Conservation (phyloP, 2,888 invertebrate genomes). For the Hypomecis atomaria region DNA sequence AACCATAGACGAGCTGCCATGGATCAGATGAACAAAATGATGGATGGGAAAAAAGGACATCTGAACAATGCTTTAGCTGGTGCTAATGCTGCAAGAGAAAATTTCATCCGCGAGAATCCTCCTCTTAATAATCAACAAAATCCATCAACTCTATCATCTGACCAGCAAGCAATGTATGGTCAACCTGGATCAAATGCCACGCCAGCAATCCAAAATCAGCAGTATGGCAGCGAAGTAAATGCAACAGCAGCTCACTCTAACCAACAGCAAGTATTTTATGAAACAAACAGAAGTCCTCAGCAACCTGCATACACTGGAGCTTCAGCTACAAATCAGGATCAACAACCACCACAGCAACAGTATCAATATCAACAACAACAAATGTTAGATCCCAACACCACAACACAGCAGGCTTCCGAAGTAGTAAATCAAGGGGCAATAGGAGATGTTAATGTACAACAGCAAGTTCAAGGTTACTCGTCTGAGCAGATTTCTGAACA, state of each 20-base stretch:
- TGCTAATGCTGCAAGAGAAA: slow-evolving; percentile 45
- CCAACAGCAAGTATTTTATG: slow-evolving; percentile 26
- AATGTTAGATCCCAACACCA: slow-evolving; percentile 49
- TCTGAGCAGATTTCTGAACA: slow-evolving; percentile 18
- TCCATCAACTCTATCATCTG: slow-evolving; percentile 1
- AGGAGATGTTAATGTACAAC: slow-evolving; percentile 35
- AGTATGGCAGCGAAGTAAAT: slow-evolving; percentile 30
- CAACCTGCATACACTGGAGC: slow-evolving; percentile 52
- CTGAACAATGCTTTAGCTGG: slow-evolving; percentile 46
- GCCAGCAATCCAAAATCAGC: slow-evolving; percentile 24
- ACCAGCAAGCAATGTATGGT: slow-evolving; percentile 14
- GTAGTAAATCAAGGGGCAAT: slow-evolving; percentile 44
- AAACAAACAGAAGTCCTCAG: slow-evolving; percentile 28
- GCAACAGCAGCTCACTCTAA: background rate
- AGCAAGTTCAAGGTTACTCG: slow-evolving; percentile 23
- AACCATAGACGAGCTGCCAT: slow-evolving; percentile 68
- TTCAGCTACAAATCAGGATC: slow-evolving; percentile 42
- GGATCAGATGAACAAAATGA: slow-evolving; percentile 63
- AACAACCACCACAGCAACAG: slow-evolving; percentile 42
- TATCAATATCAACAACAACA: slow-evolving; percentile 44
- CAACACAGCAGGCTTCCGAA: slow-evolving; percentile 41
- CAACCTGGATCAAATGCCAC: slow-evolving; percentile 14
- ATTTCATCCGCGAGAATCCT: slow-evolving; percentile 26
- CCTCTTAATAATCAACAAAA: slow-evolving; percentile 30
- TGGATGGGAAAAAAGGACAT: slow-evolving; percentile 51